Evolutionary conservation across 2,797 vertebrate genomes (phyloP), one percentile per base, ranked within the genome.

Genomic region (Hypotaenidia philippensis): DNA sequence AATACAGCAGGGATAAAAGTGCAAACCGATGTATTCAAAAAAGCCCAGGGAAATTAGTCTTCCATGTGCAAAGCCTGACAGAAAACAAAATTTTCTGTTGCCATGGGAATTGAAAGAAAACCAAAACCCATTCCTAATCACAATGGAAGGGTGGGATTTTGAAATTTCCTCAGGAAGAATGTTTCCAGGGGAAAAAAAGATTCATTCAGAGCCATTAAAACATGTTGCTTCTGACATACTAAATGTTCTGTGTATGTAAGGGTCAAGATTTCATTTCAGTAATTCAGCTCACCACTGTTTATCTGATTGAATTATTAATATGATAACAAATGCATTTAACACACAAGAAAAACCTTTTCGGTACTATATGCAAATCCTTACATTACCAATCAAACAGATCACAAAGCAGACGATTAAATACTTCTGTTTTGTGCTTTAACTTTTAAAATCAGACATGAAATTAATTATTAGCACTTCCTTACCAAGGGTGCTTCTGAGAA

Each of bases 101-200:
- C 47, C 45, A 79, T 61, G 38, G 83, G 81, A 94, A 83, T 65
- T 81, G 72, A 95, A 93, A 88, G 19, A 80, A 94, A 83, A 64
- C 34, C 79, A 91, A 94, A 91, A 25, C 7, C 61, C 34, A 44
- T 47, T 96, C 29, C 57, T 57, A 90, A 47, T 71, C 65, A 94
- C 82, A 94, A 88, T 83, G 38, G 50, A 78, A 93, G 69, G 40
- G 57, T 72, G 29, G 14, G n/a, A 95, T 94, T 97, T 95, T 85
- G 76, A 96, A 90, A 90, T 83, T 86, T 94, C 53, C 19, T 83
- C 34, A 61, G 36, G 40, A 91, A 94, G 16, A 80, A 80, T 80
- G 32, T 9, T 91, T 90, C 10, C 5, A 6, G 14, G 12, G 19
- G 3, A 0, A 5, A 60, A 34, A 41, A 13, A 19, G 0, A 78